These are phyloP conservation scores for Prorops nasuta DNA, from an alignment of 1,140 invertebrate species.

Conservation along the genomic window DNA sequence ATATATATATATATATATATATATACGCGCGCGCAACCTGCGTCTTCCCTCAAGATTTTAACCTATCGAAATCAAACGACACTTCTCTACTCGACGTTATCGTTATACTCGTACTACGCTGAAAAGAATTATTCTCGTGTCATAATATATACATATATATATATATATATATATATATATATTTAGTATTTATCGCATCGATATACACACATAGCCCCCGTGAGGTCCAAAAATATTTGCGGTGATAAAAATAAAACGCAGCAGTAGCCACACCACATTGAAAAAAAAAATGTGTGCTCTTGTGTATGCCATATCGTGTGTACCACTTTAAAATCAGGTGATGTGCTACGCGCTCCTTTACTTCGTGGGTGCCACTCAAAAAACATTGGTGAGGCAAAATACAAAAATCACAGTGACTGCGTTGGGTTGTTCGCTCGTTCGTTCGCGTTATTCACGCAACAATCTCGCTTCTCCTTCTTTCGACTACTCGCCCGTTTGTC, in stretches of 20 bases:
- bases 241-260: slow-evolving; percentile 39
- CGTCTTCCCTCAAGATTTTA: too few species aligned
- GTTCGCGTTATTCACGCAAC: too few species aligned
- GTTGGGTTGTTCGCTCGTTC: slow-evolving; percentile 32
- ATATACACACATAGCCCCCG: background rate
- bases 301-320: slow-evolving; percentile 37
- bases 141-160: too few species aligned
- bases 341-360: slow-evolving; percentile 29
- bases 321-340: slow-evolving; percentile 25
- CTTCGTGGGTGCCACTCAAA: slow-evolving; percentile 52
- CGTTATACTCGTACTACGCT: too few species aligned
- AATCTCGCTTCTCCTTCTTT: too few species aligned
- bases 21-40: too few species aligned
- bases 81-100: background rate
- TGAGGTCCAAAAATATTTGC: slow-evolving; percentile 24
- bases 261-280: slow-evolving; percentile 55
- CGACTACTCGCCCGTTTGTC: too few species aligned
- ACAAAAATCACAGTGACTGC: slow-evolving; percentile 43
- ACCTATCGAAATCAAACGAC: too few species aligned
- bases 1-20: too few species aligned
- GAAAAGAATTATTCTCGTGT: too few species aligned
- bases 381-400: slow-evolving; percentile 54
- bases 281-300: slow-evolving; percentile 42
- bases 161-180: too few species aligned
- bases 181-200: background rate